A percentile compares a stretch with the other conserved stretches of the same genome.
phyloP scores from a whole-genome alignment of 1,140 invertebrate species.

The Aphidius ervi region DNA sequence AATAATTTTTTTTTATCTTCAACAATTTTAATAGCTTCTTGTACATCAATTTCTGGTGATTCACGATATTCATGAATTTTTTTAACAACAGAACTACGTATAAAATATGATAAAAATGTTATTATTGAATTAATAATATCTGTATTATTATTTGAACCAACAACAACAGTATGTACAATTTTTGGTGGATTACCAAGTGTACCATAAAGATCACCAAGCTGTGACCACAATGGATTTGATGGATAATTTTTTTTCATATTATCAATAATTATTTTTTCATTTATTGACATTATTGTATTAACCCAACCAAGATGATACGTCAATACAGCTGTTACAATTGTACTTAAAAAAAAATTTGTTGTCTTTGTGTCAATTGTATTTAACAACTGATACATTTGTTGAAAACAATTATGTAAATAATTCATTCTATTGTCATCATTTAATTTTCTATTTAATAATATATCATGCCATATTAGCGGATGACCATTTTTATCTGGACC shows the following conservation, averaged over 20 bases:
- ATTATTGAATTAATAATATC: slow-evolving; percentile 64
- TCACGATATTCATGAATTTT: slow-evolving; percentile 37
- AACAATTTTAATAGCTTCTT: slow-evolving; percentile 36
- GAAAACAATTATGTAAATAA: slow-evolving; percentile 35
- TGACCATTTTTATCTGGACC: slow-evolving; percentile 25
- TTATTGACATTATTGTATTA: slow-evolving; percentile 60
- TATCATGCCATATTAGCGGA: slow-evolving; percentile 47
- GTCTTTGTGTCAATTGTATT: slow-evolving; percentile 47
- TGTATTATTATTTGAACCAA: slow-evolving; percentile 63
- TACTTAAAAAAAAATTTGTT: slow-evolving; percentile 72
- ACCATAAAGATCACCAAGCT: slow-evolving; percentile 79
- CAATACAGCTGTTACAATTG: slow-evolving; percentile 78
- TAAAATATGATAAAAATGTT: slow-evolving; percentile 76
- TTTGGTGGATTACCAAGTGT: slow-evolving; percentile 72
- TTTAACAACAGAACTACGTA: slow-evolving; percentile 52
- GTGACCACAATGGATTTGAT: slow-evolving; percentile 82
- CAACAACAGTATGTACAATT: slow-evolving; percentile 73
- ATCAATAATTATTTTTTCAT: slow-evolving; percentile 44
- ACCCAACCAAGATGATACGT: slow-evolving; percentile 91
- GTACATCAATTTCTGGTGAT: slow-evolving; percentile 35
- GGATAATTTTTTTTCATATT: slow-evolving; percentile 47
- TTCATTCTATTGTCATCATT: slow-evolving; percentile 30
- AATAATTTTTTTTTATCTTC: slow-evolving; percentile 32
- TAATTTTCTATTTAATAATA: slow-evolving; percentile 40
- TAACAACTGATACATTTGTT: slow-evolving; percentile 45